Conservation (phyloP, 2,888 invertebrate species). For the Cheilosia pagana region DNA sequence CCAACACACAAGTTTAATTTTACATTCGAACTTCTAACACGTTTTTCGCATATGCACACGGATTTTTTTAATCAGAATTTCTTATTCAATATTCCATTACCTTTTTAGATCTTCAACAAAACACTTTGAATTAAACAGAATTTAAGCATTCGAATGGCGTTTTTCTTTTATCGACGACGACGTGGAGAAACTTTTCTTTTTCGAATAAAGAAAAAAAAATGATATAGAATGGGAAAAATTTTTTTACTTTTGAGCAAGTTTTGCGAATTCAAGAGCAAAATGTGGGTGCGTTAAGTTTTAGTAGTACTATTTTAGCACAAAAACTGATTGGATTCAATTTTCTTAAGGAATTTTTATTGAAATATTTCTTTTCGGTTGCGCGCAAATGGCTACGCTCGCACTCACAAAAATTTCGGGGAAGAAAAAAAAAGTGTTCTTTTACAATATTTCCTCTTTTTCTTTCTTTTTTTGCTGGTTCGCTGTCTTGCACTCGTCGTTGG, state of each 20-base stretch:
- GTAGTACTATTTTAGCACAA: conserved; percentile 30
- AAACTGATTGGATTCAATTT: conserved; percentile 31
- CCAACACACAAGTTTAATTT: conserved; percentile 19
- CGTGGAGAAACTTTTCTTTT: conserved; percentile 69
- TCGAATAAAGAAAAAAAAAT: conserved; percentile 17
- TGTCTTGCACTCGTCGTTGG: conserved; percentile 41
- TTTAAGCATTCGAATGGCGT: conserved; percentile 68
- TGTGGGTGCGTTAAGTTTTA: conserved; percentile 38
- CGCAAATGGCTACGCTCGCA: conserved; percentile 74
- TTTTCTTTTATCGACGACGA: conserved; percentile 59
- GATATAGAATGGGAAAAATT: background rate
- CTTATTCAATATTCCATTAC: conserved; percentile 27
- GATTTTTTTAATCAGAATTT: conserved; percentile 24
- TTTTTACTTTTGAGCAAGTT: conserved; percentile 28
- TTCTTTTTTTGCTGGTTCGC: conserved; percentile 20
- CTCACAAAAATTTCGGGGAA: conserved; percentile 65
- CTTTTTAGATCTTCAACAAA: conserved; percentile 47
- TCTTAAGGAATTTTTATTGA: conserved; percentile 36
- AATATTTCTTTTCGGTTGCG: conserved; percentile 56
- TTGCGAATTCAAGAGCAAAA: conserved; percentile 15
- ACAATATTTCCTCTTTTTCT: conserved; percentile 42
- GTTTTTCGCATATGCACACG: conserved; percentile 60
- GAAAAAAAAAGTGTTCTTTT: conserved; percentile 70
- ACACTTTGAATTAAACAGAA: conserved; percentile 62
- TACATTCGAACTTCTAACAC: conserved; percentile 55